Base-by-base conservation (phyloP, 2,113 vertebrate genomes). In the Sapayoa aenigma region DNA sequence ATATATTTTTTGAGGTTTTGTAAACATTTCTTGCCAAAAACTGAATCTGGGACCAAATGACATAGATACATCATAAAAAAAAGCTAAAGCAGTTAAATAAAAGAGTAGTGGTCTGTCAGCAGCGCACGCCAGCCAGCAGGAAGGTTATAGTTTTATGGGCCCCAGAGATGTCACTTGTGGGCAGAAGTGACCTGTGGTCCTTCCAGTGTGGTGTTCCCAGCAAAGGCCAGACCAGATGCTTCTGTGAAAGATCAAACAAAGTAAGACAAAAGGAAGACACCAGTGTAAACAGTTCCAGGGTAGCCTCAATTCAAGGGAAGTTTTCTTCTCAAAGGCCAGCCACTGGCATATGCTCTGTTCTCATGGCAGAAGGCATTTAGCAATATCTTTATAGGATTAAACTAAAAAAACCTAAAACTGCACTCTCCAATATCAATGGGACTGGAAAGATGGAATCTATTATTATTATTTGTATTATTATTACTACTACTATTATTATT, bases 171-270 rank as follows among this genome's bases (percentile, higher is more conserved):
- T 94, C 84, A 91, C 85, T 96, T 79, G 88, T 94, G 91, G 87
- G 87, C 84, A 92, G 80, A 75, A 94, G 77, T 82, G 94, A 95
- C 84, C 87, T 93, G 95, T 41, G 50, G 87, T 95, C 87, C 89
- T 94, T 93, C 81, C 71, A 95, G 82, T 90, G 86, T 96, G 88
- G 72, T 90, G 76, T 96, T 83, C 86, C 84, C 60, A 92, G 88
- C 83, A 94, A 93, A 93, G 89, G 59, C 90, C 90, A 59, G 68
- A 92, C n/a, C 95, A 96, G 94, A 96, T 94, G 93, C 94, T 92
- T 90, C 90, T 90, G 85, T 71, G 88, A 94, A 92, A 96, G 94
- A 96, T 96, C 93, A 96, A 97, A 97, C 41, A 1, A 65, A 93
- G 37, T 73, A 86, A 41, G 88, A 94, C 93, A 96, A 96, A 96